A percentile compares a stretch with the other conserved stretches of the same genome.
These are phyloP conservation scores for Catostylus mosaicus DNA, from an alignment of 30 jellyfish, hydroid and myxozoan species.

Conservation along the genomic window DNA sequence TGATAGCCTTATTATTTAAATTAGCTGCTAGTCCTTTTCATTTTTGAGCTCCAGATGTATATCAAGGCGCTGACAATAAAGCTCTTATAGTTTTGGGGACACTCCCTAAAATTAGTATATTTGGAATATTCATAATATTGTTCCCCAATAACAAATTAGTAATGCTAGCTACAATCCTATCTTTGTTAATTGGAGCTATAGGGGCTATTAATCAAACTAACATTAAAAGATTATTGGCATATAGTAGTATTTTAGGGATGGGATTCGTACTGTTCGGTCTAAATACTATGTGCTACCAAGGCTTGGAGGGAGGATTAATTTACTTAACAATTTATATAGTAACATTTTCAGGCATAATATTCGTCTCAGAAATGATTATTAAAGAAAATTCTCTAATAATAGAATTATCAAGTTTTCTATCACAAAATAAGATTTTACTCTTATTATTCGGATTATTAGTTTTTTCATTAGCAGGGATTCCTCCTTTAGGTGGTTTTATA, in stretches of 20 bases:
- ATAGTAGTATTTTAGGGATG: slow-evolving; percentile 41
- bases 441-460: background rate
- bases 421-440: background rate
- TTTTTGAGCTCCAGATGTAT: slow-evolving; percentile 58
- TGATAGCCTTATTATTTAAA: slow-evolving; percentile 32
- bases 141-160: background rate
- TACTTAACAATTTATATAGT: slow-evolving; percentile 27
- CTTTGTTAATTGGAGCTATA: slow-evolving; percentile 25
- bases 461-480: slow-evolving; percentile 57
- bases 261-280: slow-evolving; percentile 51
- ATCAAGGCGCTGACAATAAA: slow-evolving; percentile 44
- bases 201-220: slow-evolving; percentile 56
- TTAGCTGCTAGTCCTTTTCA: slow-evolving; percentile 60
- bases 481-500: slow-evolving; percentile 52
- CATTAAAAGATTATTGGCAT: slow-evolving; percentile 36
- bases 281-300: background rate
- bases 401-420: slow-evolving; percentile 14
- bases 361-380: background rate
- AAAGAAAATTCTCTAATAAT: background rate
- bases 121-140: background rate
- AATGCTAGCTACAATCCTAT: background rate
- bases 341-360: background rate
- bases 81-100: background rate
- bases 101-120: slow-evolving; percentile 36
- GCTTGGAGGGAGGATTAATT: background rate